Base-by-base conservation (phyloP, 2,888 invertebrate genomes). In the Cheilosia vernalis region DNA sequence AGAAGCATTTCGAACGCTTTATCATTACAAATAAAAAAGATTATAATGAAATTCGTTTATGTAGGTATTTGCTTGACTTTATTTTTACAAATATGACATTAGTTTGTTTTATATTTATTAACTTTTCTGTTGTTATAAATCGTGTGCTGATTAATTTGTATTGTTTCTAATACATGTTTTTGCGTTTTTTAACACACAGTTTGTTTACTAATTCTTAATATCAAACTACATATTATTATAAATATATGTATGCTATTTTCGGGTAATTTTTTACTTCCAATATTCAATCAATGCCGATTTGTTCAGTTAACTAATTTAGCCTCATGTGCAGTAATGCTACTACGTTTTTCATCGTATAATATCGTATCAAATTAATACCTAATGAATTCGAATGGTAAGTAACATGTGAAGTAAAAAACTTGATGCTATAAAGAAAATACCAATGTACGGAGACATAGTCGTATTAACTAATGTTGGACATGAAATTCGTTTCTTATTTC, bases 141-240 rank as follows among this genome's bases (percentile, higher is more conserved):
- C 10, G 4, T 69, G 37, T 15, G 40, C 53, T 42, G 49, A 69
- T 69, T 51, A 4, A 27, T 55, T 27, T 61, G 30, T 51, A 33
- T 63, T 73, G 15, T n/a, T 53, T 42, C 58, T 58, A 49, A 17
- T 58, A 77, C 49, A 77, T 67, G 21, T 73, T 79, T 72, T 74
- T 79, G 79, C 73, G 79, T 69, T 47, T 58, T 58, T 58, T 72
- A 66, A 78, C 66, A 70, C 70, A 82, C 37, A 42, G 17, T 64
- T 63, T 44, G 21, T 5, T 58, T 64, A 60, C 30, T 80, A 66
- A 17, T n/a, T 55, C 27, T 70, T 63, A 53, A 37, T 51, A 30
- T 42, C 3, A 44, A 55, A 49, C 30, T 60, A 42, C 42, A 58
- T 58, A 30, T n/a, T 70, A 33, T 24, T 60, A 33, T 60, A 56